phyloP scores from a whole-genome alignment of 1,140 invertebrate genomes.

The Rhyacophila brunnea region DNA sequence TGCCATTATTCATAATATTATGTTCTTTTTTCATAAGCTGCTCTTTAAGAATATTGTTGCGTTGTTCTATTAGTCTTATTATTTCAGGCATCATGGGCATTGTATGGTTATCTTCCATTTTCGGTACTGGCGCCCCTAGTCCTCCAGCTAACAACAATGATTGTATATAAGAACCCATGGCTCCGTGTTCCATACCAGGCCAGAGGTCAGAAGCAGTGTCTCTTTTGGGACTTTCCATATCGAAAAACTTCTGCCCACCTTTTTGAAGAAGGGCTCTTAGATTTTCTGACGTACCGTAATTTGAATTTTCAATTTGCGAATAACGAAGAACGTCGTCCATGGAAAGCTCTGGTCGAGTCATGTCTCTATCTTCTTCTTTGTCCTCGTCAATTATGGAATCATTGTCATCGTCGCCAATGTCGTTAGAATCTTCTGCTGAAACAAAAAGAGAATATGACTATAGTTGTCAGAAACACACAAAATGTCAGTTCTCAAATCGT shows the following conservation, averaged over 20 bases:
- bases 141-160: constrained; percentile 38
- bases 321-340: constrained; percentile 62
- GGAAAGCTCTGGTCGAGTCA: constrained; percentile 58
- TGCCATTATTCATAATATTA: constrained; percentile 39
- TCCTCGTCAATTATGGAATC: constrained; percentile 67
- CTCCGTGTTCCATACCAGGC: constrained; percentile 52
- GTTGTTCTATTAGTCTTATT: constrained; percentile 54
- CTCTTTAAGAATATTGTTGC: constrained; percentile 37
- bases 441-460: constrained; percentile 9
- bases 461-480: too few relatives aligned
- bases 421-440: constrained; percentile 33
- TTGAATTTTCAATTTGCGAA: constrained; percentile 48
- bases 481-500: too few relatives aligned
- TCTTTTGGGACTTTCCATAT: constrained; percentile 30
- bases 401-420: constrained; percentile 55
- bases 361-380: constrained; percentile 61
- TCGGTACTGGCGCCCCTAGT: constrained; percentile 20
- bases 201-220: constrained; percentile 50
- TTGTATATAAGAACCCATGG: constrained; percentile 56
- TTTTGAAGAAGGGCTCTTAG: constrained; percentile 59
- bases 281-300: constrained; percentile 49
- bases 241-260: constrained; percentile 37
- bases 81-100: constrained; percentile 56
- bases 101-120: constrained; percentile 35
- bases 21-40: constrained; percentile 41